phyloP scores from a whole-genome alignment of 2,888 invertebrate species.

The Nowickia ferox region DNA sequence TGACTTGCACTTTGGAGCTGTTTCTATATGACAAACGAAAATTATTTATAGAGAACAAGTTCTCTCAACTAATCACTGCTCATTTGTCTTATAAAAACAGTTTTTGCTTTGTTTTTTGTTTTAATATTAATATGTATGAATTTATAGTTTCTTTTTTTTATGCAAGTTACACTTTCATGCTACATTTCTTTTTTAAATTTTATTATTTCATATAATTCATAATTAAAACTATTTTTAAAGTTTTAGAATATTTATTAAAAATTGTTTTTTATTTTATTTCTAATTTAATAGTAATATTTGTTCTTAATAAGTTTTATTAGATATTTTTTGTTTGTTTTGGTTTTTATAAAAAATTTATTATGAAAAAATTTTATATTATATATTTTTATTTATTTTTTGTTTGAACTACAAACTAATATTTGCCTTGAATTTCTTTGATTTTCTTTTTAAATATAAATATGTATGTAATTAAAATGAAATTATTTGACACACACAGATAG shows the following conservation, averaged over 20 bases:
- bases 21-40: background rate
- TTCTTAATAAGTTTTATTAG: background rate
- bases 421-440: slow-evolving; percentile 40
- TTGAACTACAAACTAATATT: slow-evolving; percentile 69
- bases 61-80: background rate
- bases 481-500: slow-evolving; percentile 54
- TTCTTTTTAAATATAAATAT: slow-evolving; percentile 30
- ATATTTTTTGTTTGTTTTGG: slow-evolving; percentile 21
- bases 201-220: slow-evolving; percentile 31
- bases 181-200: slow-evolving; percentile 26
- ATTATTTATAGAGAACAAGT: background rate
- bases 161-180: slow-evolving; percentile 54
- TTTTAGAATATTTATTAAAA: slow-evolving; percentile 64
- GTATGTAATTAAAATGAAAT: slow-evolving; percentile 13
- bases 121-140: slow-evolving; percentile 1
- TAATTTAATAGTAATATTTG: slow-evolving; percentile 22
- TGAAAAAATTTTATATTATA: slow-evolving; percentile 61
- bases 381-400: slow-evolving; percentile 30
- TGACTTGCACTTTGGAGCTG: background rate
- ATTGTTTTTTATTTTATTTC: slow-evolving; percentile 21
- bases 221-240: slow-evolving; percentile 49
- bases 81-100: slow-evolving; percentile 5
- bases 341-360: slow-evolving; percentile 60
- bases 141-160: slow-evolving; percentile 10
- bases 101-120: slow-evolving; percentile 17